Conservation (phyloP, 2,113 vertebrate species). For the Hemibagrus wyckioides region DNA sequence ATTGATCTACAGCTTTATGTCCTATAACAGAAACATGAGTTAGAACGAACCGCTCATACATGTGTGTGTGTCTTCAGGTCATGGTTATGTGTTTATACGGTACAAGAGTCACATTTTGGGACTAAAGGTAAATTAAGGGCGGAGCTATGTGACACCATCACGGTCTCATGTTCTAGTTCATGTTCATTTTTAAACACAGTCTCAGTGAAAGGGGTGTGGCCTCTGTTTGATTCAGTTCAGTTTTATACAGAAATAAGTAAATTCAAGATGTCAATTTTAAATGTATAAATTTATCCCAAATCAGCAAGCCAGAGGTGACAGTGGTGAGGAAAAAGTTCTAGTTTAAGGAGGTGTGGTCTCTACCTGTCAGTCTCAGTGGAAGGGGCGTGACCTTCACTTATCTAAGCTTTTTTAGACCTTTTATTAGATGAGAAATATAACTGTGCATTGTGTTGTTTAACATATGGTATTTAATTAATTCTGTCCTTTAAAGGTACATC, state of each 20-base stretch:
- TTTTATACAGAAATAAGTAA: not conserved
- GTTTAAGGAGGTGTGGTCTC: not conserved
- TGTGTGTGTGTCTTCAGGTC: too few species aligned
- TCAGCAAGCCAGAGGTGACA: not conserved
- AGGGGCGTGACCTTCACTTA: not conserved
- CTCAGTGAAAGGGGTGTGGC: not conserved
- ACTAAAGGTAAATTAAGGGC: not conserved
- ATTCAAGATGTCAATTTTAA: not conserved
- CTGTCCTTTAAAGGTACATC: not conserved
- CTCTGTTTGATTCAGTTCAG: too few species aligned
- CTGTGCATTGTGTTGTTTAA: not conserved
- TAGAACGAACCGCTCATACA: not conserved
- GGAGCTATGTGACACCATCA: not conserved
- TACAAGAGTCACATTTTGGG: not conserved
- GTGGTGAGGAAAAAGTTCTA: not conserved
- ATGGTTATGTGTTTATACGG: not conserved
- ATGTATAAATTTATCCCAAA: not conserved
- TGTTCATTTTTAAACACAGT: not conserved
- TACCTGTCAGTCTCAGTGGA: not conserved
- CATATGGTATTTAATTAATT: not conserved
- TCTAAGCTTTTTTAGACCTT: not conserved
- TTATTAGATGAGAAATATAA: not conserved
- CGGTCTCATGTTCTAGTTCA: not conserved
- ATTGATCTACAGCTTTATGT: not conserved
- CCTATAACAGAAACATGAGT: not conserved